Conservation (phyloP, 2,797 vertebrate genomes). For the Fundulus diaphanus region DNA sequence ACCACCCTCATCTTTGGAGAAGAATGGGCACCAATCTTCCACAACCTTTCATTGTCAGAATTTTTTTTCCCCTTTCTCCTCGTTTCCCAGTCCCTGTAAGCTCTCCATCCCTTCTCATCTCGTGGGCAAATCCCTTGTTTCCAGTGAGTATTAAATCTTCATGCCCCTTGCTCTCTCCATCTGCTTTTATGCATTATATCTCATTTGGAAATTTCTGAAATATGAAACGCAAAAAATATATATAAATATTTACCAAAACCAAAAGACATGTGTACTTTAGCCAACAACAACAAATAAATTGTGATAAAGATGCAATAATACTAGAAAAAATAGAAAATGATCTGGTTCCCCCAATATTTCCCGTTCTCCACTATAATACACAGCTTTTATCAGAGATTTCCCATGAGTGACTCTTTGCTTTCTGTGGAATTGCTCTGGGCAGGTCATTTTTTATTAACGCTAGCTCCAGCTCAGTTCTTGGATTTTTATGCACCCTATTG, state of each 20-base stretch:
- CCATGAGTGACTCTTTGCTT: slow-evolving; percentile 63
- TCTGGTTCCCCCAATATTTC: slow-evolving; percentile 17
- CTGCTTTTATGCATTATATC: slow-evolving; percentile 42
- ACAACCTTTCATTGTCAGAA: slow-evolving; percentile 61
- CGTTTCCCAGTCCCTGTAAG: slow-evolving; percentile 20
- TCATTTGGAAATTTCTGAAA: slow-evolving; percentile 40
- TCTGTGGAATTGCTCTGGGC: slow-evolving; percentile 67
- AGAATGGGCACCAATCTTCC: slow-evolving; percentile 83
- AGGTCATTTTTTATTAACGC: slow-evolving; percentile 74
- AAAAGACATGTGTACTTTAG: slow-evolving; percentile 22
- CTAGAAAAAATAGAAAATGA: slow-evolving; percentile 35
- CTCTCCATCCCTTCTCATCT: slow-evolving; percentile 39
- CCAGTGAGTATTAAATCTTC: slow-evolving; percentile 23
- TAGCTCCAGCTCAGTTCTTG: slow-evolving; percentile 61
- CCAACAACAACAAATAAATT: slow-evolving; percentile 21
- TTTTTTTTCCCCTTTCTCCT: slow-evolving; percentile 39
- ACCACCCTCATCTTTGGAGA: slow-evolving; percentile 75
- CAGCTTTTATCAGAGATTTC: slow-evolving; percentile 53
- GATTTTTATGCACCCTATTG: slow-evolving; percentile 71
- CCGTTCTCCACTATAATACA: slow-evolving; percentile 36
- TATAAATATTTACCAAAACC: slow-evolving; percentile 28
- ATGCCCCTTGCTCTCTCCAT: slow-evolving; percentile 17
- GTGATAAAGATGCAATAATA: slow-evolving; percentile 15
- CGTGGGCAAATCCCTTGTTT: background rate
- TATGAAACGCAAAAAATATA: slow-evolving; percentile 36